These are phyloP conservation scores for Helicoverpa assulta DNA, from an alignment of 2,888 invertebrate species.

Conservation along the genomic window DNA sequence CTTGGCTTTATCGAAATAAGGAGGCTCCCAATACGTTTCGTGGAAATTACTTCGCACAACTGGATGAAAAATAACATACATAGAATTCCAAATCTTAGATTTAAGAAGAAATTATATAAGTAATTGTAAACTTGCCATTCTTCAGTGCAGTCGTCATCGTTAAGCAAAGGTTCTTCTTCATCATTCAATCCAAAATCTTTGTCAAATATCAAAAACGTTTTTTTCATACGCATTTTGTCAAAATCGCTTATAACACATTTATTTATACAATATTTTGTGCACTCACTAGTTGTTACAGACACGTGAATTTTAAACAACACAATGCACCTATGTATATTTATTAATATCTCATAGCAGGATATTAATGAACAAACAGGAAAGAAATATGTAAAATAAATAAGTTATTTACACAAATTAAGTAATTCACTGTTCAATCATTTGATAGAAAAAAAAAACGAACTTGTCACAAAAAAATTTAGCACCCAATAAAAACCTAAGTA, in stretches of 20 bases:
- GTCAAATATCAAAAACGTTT: constrained; percentile 78
- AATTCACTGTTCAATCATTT: too few relatives aligned
- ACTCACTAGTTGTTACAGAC: neutral
- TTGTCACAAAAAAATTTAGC: neutral
- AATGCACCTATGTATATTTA: neutral
- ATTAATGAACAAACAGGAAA: neutral
- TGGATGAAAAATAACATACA: too few relatives aligned
- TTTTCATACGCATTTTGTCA: constrained; percentile 78
- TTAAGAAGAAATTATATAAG: neutral
- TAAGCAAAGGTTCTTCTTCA: constrained; percentile 77
- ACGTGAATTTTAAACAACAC: neutral
- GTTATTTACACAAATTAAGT: neutral
- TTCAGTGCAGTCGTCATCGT: constrained; percentile 62
- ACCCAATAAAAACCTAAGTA: too few relatives aligned
- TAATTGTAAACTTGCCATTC: constrained; percentile 74
- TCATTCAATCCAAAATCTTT: constrained; percentile 67
- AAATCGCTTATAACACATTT: neutral
- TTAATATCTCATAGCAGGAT: neutral
- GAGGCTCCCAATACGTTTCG: too few relatives aligned
- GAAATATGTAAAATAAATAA: neutral
- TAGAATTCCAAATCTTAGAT: too few relatives aligned
- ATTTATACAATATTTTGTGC: neutral
- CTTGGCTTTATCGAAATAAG: too few relatives aligned
- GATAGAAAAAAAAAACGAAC: neutral
- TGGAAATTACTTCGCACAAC: too few relatives aligned